Conservation (phyloP, 2,113 vertebrate species). For the Upupa epops region DNA sequence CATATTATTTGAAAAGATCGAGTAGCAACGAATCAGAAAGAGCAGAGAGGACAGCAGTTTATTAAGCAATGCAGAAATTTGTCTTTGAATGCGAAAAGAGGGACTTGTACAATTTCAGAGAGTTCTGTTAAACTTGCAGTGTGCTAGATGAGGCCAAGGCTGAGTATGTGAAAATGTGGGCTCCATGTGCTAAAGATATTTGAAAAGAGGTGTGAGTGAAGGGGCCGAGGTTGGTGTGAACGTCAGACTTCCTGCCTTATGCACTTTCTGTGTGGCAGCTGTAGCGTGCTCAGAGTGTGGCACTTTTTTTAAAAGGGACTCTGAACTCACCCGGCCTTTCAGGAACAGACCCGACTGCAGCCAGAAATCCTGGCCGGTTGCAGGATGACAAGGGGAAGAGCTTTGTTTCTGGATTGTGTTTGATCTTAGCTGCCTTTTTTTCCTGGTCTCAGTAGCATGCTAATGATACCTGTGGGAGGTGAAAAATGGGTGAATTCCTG, state of each 20-base stretch:
- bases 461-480: constrained; percentile 69
- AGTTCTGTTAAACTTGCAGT: background rate
- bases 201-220: constrained; percentile 70
- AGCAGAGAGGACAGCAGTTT: background rate
- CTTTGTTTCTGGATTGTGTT: constrained; percentile 58
- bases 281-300: constrained; percentile 36
- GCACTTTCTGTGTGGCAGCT: constrained; percentile 61
- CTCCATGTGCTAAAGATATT: constrained; percentile 70
- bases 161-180: constrained; percentile 57
- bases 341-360: constrained; percentile 21
- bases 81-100: background rate
- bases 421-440: constrained; percentile 48
- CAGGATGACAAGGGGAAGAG: constrained; percentile 55
- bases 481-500: constrained; percentile 66
- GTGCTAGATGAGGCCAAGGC: constrained; percentile 34
- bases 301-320: constrained; percentile 47
- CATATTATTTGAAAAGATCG: background rate
- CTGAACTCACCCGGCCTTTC: constrained; percentile 31
- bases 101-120: background rate
- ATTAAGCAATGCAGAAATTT: background rate
- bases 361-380: constrained; percentile 49
- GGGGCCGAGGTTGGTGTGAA: constrained; percentile 63
- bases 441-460: constrained; percentile 53
- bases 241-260: constrained; percentile 67
- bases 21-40: background rate